Conservation (phyloP, 2,888 invertebrate genomes). For the Anoncus sp. region DNA sequence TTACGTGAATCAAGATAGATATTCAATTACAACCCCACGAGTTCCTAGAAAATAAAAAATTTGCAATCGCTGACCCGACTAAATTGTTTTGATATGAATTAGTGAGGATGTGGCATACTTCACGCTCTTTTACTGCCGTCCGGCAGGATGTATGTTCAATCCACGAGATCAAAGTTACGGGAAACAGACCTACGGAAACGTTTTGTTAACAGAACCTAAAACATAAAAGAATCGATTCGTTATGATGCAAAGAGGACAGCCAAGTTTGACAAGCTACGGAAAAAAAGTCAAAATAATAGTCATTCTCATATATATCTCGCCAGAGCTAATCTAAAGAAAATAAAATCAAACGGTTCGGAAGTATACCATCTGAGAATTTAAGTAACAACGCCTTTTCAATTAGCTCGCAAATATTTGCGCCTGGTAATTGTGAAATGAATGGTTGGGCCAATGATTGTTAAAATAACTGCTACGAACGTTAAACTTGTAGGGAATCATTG, state of each 20-base stretch:
- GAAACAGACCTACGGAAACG: no score
- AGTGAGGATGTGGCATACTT: no score
- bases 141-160: no score
- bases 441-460: conserved; percentile 13
- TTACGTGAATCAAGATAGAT: no score
- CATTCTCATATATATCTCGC: not conserved
- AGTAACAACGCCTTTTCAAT: not conserved
- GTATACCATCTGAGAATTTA: conserved; percentile 2
- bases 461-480: conserved; percentile 1
- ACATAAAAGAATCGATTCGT: no score
- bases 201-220: no score
- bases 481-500: conserved; percentile 4
- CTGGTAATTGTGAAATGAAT: conserved; percentile 1
- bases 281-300: not conserved
- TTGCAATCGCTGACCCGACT: no score
- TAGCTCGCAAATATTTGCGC: not conserved
- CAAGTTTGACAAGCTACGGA: not conserved
- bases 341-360: not conserved
- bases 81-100: no score
- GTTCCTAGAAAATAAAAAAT: no score
- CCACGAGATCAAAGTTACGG: no score
- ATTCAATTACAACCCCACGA: no score
- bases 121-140: no score
- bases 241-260: not conserved
- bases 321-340: not conserved